phyloP scores from a whole-genome alignment of 2,888 invertebrate species.

The Dolomedes plantarius region DNA sequence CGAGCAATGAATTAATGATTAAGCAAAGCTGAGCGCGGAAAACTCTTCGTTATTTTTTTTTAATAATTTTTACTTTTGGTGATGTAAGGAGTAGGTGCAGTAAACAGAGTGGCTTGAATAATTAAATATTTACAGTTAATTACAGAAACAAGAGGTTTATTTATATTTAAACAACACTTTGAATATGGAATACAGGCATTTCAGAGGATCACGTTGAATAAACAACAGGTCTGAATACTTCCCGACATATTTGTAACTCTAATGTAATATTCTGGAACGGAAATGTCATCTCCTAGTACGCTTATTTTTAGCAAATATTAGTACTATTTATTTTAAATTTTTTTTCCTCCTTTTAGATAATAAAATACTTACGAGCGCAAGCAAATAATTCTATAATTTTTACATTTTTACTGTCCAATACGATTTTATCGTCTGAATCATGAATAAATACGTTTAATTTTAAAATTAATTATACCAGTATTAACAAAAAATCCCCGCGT shows the following conservation, averaged over 20 bases:
- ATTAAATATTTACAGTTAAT: constrained; percentile 71
- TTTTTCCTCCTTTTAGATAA: too few relatives aligned
- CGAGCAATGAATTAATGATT: constrained; percentile 57
- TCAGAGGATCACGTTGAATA: background rate
- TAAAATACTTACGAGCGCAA: too few relatives aligned
- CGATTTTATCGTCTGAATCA: too few relatives aligned
- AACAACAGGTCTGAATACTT: background rate
- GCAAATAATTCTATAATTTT: too few relatives aligned
- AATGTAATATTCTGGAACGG: too few relatives aligned
- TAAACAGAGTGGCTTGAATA: constrained; percentile 48
- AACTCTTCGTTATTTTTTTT: constrained; percentile 1
- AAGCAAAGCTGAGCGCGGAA: background rate
- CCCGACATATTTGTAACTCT: background rate
- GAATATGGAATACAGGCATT: background rate
- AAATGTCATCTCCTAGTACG: background rate
- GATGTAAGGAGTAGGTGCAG: background rate
- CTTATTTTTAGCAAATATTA: background rate
- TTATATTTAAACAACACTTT: too few relatives aligned
- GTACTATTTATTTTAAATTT: background rate
- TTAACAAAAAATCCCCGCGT: too few relatives aligned
- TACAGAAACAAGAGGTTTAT: constrained; percentile 56
- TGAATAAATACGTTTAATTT: too few relatives aligned
- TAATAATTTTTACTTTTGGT: background rate
- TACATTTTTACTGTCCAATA: too few relatives aligned
- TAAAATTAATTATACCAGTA: too few relatives aligned